phyloP scores from a whole-genome alignment of 2,888 invertebrate genomes.

The Pyrochroa serraticornis region DNA sequence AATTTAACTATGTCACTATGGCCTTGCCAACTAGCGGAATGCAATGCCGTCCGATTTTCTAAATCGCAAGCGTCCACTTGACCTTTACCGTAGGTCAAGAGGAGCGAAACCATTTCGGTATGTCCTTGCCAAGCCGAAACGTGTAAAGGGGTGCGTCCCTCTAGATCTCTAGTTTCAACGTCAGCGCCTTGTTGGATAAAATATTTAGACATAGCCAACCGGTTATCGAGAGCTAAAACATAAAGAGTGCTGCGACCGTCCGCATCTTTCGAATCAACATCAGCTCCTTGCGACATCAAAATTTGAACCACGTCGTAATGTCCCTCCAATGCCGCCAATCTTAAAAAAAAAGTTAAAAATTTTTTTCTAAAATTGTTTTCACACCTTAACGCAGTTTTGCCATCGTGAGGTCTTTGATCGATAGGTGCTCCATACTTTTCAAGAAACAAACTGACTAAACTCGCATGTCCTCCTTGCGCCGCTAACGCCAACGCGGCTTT shows the following conservation, averaged over 20 bases:
- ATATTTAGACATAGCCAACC: slow-evolving; percentile 82
- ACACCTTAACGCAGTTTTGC: slow-evolving; percentile 82
- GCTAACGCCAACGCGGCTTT: slow-evolving; percentile 87
- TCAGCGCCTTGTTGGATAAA: slow-evolving; percentile 80
- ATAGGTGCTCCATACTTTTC: slow-evolving; percentile 79
- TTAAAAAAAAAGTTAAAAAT: slow-evolving; percentile 44
- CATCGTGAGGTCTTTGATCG: slow-evolving; percentile 88
- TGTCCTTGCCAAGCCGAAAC: slow-evolving; percentile 96
- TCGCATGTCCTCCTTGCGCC: slow-evolving; percentile 85
- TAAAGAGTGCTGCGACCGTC: slow-evolving; percentile 92
- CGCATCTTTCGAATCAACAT: slow-evolving; percentile 87
- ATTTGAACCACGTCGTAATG: slow-evolving; percentile 80
- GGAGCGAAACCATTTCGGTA: slow-evolving; percentile 85
- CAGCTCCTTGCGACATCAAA: slow-evolving; percentile 76
- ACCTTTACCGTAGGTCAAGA: slow-evolving; percentile 80
- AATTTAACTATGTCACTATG: slow-evolving; percentile 83
- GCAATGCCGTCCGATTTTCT: slow-evolving; percentile 87
- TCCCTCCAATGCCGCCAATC: slow-evolving; percentile 81
- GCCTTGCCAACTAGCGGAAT: slow-evolving; percentile 96
- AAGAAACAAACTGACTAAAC: slow-evolving; percentile 69
- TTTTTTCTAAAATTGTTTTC: slow-evolving; percentile 7
- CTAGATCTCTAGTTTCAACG: slow-evolving; percentile 86
- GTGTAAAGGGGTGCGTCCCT: slow-evolving; percentile 89
- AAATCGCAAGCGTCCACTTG: slow-evolving; percentile 87
- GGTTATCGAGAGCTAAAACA: slow-evolving; percentile 86